Evolutionary conservation across 2,113 vertebrate species (phyloP).

Genomic region (Ptychochromis oligacanthus): DNA sequence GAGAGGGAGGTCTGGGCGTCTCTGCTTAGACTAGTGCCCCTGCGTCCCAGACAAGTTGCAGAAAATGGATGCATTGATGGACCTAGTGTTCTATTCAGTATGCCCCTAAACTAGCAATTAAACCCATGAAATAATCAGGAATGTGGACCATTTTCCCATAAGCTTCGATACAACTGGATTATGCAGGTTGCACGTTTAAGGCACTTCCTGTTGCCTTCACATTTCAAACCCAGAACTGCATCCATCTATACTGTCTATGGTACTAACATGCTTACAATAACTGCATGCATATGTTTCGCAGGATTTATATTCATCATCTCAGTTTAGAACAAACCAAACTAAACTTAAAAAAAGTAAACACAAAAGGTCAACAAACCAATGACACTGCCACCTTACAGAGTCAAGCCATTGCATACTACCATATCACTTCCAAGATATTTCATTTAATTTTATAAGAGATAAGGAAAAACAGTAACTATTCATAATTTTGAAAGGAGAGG

Average conservation of each 20-base stretch:
- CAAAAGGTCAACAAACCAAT: neutral
- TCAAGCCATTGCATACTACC: accelerated
- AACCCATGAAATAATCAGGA: neutral
- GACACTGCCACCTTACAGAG: neutral
- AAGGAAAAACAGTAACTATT: neutral
- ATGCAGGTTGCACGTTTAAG: neutral
- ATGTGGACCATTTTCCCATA: neutral
- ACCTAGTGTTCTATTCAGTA: neutral
- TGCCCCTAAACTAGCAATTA: neutral
- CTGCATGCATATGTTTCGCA: neutral
- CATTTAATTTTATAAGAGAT: neutral
- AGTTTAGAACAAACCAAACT: neutral
- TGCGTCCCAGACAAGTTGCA: neutral
- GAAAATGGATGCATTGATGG: neutral
- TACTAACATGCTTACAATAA: neutral
- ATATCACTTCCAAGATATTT: too few relatives aligned
- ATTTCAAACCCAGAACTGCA: neutral
- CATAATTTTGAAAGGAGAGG: too few relatives aligned
- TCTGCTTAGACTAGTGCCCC: neutral
- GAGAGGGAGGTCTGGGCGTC: neutral
- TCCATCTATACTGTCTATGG: neutral
- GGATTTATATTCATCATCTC: neutral
- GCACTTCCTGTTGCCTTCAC: neutral
- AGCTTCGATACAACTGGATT: neutral
- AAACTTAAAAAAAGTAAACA: neutral